Conservation (phyloP, 2,113 vertebrate genomes). For the Varanus komodoensis region DNA sequence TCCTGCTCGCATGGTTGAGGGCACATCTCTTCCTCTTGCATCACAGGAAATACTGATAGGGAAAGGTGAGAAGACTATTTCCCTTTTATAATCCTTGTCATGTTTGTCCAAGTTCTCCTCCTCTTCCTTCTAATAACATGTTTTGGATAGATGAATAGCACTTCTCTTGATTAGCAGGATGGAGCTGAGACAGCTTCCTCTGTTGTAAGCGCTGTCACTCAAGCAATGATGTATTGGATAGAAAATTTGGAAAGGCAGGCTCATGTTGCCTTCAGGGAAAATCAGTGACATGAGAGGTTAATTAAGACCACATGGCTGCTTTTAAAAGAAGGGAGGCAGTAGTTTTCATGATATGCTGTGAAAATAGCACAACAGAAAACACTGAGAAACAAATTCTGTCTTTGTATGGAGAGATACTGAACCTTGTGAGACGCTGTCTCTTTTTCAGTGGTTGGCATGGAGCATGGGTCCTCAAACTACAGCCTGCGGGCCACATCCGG, state of each 20-base stretch:
- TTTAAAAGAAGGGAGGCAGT: conserved; percentile 30
- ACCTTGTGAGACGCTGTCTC: no score
- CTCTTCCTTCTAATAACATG: neutral
- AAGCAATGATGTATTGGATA: conserved; percentile 43
- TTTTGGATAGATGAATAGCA: neutral
- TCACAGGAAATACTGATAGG: no score
- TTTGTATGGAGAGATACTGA: neutral
- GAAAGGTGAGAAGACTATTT: neutral
- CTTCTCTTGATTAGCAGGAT: neutral
- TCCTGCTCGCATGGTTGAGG: neutral
- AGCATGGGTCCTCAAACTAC: no score
- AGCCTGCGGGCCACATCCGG: no score
- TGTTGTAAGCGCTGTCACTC: conserved; percentile 13
- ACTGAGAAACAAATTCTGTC: neutral
- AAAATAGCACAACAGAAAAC: neutral
- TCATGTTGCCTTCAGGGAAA: neutral
- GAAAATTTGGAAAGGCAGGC: conserved; percentile 37
- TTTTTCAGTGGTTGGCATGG: neutral
- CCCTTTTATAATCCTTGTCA: neutral
- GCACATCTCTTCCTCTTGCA: neutral
- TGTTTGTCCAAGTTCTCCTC: neutral
- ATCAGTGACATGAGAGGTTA: conserved; percentile 41
- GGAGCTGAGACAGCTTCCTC: neutral
- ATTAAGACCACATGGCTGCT: conserved; percentile 39
- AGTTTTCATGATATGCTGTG: neutral